Conservation (phyloP, 2,113 vertebrate genomes). For the Pungitius pungitius region DNA sequence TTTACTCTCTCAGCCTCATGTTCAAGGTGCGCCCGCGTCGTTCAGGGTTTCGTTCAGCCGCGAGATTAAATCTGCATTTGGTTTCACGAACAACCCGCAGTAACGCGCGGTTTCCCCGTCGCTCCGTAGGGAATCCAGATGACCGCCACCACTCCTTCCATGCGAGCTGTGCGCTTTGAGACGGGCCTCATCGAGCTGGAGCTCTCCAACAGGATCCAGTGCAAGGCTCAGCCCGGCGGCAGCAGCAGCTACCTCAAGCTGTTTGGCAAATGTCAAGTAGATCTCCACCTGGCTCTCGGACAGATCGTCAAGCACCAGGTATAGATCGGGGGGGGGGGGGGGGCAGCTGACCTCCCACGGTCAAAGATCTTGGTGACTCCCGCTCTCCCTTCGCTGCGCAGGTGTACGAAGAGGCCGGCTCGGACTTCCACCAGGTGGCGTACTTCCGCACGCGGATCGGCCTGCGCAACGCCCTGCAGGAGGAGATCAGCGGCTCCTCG, state of each 20-base stretch:
- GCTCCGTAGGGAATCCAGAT: slow-evolving; percentile 89
- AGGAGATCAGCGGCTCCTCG: slow-evolving; percentile 95
- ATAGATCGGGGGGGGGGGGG: no score
- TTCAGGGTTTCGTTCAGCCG: not conserved
- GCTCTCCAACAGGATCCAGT: slow-evolving; percentile 96
- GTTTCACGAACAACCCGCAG: no score
- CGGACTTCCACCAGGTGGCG: slow-evolving; percentile 98
- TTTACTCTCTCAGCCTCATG: slow-evolving; percentile 93
- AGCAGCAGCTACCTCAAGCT: slow-evolving; percentile 98
- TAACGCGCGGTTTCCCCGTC: no score
- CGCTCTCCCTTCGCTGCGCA: slow-evolving; percentile 50
- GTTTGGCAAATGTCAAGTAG: slow-evolving; percentile 98
- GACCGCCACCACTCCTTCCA: slow-evolving; percentile 97
- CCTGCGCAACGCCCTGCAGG: slow-evolving; percentile 93
- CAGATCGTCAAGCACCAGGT: slow-evolving; percentile 99
- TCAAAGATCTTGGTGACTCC: not conserved
- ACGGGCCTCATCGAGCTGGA: slow-evolving; percentile 97
- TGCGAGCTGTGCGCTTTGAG: slow-evolving; percentile 97
- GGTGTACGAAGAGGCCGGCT: slow-evolving; percentile 99
- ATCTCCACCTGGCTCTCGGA: slow-evolving; percentile 94
- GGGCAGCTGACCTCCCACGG: not conserved
- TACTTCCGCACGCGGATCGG: slow-evolving; percentile 98
- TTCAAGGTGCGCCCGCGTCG: slow-evolving; percentile 92
- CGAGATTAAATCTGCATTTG: not conserved
- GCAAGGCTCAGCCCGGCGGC: slow-evolving; percentile 92